Evolutionary conservation across 2,113 vertebrate genomes (phyloP).

Genomic region (Nyctereutes procyonoides): DNA sequence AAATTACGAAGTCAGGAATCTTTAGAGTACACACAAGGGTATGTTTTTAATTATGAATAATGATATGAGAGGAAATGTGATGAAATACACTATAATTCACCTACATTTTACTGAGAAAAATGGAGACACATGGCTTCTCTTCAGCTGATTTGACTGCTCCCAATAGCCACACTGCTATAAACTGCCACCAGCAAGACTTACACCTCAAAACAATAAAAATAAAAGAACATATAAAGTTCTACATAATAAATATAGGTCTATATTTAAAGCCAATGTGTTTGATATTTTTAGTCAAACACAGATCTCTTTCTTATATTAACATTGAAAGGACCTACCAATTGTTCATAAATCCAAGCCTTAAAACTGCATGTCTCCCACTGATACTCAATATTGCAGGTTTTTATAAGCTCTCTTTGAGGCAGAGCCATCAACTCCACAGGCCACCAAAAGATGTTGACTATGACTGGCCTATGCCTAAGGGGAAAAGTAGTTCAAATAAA

Average conservation of each 20-base stretch:
- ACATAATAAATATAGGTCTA: not conserved
- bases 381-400: not conserved
- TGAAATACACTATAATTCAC: not conserved
- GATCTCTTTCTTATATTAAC: not conserved
- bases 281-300: slow-evolving; percentile 28
- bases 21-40: not conserved
- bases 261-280: slow-evolving; percentile 35
- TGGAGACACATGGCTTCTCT: not conserved
- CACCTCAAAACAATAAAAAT: slow-evolving; percentile 19
- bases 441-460: not conserved
- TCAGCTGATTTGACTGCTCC: not conserved
- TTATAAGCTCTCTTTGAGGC: not conserved
- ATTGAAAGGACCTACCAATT: not conserved
- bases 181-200: not conserved
- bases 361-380: not conserved
- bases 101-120: slow-evolving; percentile 30
- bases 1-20: not conserved
- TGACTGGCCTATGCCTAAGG: not conserved
- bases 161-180: not conserved
- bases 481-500: not conserved
- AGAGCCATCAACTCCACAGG: not conserved
- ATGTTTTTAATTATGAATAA: slow-evolving; percentile 58
- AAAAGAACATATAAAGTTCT: slow-evolving; percentile 6
- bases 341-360: not conserved
- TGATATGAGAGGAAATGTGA: slow-evolving; percentile 38